Evolutionary conservation across 2,797 vertebrate genomes (phyloP), one percentile per base, ranked within the genome.

Genomic region (Ctenochaetus hawaiiensis): DNA sequence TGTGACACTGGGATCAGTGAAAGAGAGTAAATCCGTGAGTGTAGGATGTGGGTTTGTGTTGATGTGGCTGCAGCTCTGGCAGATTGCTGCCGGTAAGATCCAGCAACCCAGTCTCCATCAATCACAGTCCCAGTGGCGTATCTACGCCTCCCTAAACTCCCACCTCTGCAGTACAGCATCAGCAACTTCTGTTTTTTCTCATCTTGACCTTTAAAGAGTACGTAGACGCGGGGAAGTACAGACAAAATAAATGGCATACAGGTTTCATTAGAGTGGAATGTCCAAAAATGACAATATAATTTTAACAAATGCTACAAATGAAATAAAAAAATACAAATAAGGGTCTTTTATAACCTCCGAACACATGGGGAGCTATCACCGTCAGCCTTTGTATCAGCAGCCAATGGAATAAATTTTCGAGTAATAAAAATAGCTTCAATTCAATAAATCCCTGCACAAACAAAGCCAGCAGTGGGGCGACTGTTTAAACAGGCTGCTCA

Each of bases 61-160:
- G 59, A 71, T 79, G 77, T 80, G 77, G 78, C 65, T 81, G 75
- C 77, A 57, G 61, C 5, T 8, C 60, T 79, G 80, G 72, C 74
- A 85, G 82, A 76, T 80, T 82, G 85, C 53, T 79, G 77, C 72
- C 37, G 1, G 71, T 82, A 54, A 77, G 72, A 83, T 77, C 52
- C 83, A 64, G 84, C 72, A 74, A 49, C 73, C 63, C 74, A 68
- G 71, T 77, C 86, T 79, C 70, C 88, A 92, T 91, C 87, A 86
- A 87, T 93, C 92, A 87, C 75, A 54, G 63, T 81, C 83, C 41
- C 81, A 74, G 81, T 53, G 78, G 80, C 51, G 74, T 65, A 77
- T 88, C 84, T 60, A 48, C 6, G 16, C 70, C 65, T 76, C 59
- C 70, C 83, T 51, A 65, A 81, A 44, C 81, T 75, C 64, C 41